Evolutionary conservation across 2,113 vertebrate genomes (phyloP), one percentile per base, ranked within the genome.

Genomic region (Poicephalus meyeri): DNA sequence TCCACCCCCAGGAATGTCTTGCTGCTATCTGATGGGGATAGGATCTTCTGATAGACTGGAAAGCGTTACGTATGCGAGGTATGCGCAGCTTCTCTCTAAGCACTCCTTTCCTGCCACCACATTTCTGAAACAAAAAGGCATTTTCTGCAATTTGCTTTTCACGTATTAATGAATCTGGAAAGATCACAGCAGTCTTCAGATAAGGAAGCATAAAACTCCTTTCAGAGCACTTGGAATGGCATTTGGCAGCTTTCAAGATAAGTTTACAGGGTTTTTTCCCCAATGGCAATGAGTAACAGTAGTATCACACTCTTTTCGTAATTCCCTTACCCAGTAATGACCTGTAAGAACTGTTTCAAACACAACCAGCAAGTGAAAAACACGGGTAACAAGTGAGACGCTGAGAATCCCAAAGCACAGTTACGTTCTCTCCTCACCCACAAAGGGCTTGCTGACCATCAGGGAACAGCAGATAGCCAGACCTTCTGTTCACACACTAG

Each of bases 1-100:
- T 95, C 94, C 92, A 95, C 93, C 94, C 95, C 93, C 94, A 91
- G 95, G 91, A 95, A 96, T 89, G 89, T 93, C 95, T 96, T 97
- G 91, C 94, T 95, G 94, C 79, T 95, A 94, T 96, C 88, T 96
- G 91, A 80, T 76, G 7, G 88, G 93, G 91, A 93, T 26, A 65
- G 93, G 91, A 96, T 95, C 94, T 89, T 93, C 96, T 91, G 93
- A 95, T 69, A 95, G 96, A 95, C 70, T 2, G 91, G 58, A 77
- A 91, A 80, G 94, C n/a, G 12, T 84, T 87, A 93, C 33, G 69
- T 80, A 87, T 70, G 79, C 33, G 91, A 66, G 80, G 93, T 93
- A 85, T 94, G 90, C 82, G 88, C 92, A 82, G 92, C 68, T 91
- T 76, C 83, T 85, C 31, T 77, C 77, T 74, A 9, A 93, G 80